Conservation (phyloP, 2,888 invertebrate species). For the Dynastes tityus region DNA sequence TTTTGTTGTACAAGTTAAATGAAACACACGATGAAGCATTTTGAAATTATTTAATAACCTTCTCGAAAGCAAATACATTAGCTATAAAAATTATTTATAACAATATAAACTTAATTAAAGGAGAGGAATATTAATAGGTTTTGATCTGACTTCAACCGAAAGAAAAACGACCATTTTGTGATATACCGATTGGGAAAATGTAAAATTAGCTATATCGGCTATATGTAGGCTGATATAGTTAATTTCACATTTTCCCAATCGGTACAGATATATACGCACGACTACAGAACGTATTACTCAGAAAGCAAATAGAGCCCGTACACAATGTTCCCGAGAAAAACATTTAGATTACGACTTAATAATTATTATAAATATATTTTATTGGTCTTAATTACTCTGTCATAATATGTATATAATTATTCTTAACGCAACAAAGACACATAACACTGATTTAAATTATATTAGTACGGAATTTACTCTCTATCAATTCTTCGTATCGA, state of each 20-base stretch:
- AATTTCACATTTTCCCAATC: no score
- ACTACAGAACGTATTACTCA: conserved; percentile 27
- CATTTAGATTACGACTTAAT: conserved; percentile 43
- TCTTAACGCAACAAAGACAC: conserved; percentile 50
- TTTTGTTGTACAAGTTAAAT: neutral
- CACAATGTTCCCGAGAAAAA: conserved; percentile 15
- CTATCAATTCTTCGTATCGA: conserved; percentile 46
- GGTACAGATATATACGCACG: conserved; percentile 6
- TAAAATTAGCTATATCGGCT: no score
- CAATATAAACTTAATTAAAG: conserved; percentile 44
- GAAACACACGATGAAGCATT: conserved; percentile 48
- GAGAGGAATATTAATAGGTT: conserved; percentile 20
- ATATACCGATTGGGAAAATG: neutral
- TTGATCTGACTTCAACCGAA: conserved; percentile 16
- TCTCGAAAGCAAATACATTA: conserved; percentile 53
- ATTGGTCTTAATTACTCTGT: conserved; percentile 53
- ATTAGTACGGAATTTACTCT: conserved; percentile 53
- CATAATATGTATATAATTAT: conserved; percentile 46
- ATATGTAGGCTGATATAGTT: no score
- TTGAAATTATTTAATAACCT: conserved; percentile 53
- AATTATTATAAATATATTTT: conserved; percentile 37
- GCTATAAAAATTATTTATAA: conserved; percentile 51
- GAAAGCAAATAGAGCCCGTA: conserved; percentile 35
- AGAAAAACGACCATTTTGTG: conserved; percentile 7
- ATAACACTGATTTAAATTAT: conserved; percentile 52